Evolutionary conservation across 2,797 vertebrate species (phyloP).

Genomic region (Crenuchus spilurus): DNA sequence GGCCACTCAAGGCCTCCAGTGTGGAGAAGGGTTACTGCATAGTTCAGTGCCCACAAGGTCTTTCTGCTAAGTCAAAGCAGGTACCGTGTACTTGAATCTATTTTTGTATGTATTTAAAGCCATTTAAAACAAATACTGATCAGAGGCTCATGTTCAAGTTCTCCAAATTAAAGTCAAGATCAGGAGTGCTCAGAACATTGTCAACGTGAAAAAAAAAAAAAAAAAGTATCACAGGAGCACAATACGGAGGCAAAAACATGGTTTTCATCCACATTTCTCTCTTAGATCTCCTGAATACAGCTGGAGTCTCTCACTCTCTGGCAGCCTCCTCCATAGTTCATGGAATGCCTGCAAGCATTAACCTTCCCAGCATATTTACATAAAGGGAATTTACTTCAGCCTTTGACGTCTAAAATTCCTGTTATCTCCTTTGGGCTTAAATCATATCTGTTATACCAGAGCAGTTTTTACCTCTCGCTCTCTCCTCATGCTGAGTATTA

Average conservation of each 20-base stretch:
- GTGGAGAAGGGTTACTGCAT: constrained; percentile 15
- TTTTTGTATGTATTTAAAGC: background rate
- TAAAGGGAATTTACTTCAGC: constrained; percentile 70
- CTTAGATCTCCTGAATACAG: constrained; percentile 20
- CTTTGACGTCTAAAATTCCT: constrained; percentile 73
- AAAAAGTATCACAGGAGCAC: constrained; percentile 2
- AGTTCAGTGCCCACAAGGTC: constrained; percentile 30
- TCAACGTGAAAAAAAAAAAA: background rate
- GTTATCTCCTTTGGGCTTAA: constrained; percentile 68
- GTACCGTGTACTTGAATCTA: background rate
- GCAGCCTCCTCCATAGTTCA: constrained; percentile 39
- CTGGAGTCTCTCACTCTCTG: constrained; percentile 5
- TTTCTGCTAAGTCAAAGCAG: constrained; percentile 12
- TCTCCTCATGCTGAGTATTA: constrained; percentile 76
- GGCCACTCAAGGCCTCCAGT: constrained; percentile 41
- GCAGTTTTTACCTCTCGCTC: constrained; percentile 60
- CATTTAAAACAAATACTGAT: background rate
- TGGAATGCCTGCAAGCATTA: constrained; percentile 62
- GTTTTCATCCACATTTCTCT: constrained; percentile 10
- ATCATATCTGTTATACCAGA: constrained; percentile 69
- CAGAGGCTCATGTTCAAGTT: background rate
- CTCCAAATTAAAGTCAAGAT: background rate
- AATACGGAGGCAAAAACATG: constrained; percentile 3
- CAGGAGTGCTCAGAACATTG: background rate
- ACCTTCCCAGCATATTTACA: constrained; percentile 69